Percentiles rank a stretch among this genome's conserved stretches.
Evolutionary conservation across 2,888 invertebrate species (phyloP).

Genomic region (Spodoptera littoralis): DNA sequence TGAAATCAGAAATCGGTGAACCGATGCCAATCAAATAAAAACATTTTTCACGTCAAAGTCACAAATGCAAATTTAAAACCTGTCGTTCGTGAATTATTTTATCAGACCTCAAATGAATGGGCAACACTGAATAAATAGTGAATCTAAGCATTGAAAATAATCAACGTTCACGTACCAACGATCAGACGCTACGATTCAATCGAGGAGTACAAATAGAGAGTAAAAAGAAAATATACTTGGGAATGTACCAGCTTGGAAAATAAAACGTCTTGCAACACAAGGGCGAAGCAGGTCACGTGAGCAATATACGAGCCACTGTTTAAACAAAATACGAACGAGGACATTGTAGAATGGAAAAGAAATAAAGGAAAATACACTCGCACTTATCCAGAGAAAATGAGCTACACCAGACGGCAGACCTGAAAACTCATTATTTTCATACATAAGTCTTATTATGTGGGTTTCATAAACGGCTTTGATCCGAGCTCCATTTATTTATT

Average conservation of each 20-base stretch:
- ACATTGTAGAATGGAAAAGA: neutral
- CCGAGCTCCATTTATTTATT: no score
- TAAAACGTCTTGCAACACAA: conserved; percentile 1
- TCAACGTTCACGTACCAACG: conserved; percentile 12
- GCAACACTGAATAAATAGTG: neutral
- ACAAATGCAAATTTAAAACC: no score
- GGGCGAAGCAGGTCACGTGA: conserved; percentile 1
- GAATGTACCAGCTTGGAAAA: conserved; percentile 13
- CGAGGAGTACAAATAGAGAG: conserved; percentile 13
- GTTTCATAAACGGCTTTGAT: no score
- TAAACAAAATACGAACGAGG: conserved; percentile 2
- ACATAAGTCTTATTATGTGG: no score
- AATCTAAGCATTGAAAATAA: neutral
- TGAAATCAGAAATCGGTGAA: no score
- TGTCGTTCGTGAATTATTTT: no score
- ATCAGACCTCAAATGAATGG: conserved; percentile 3
- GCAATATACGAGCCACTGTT: conserved; percentile 8
- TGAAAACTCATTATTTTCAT: neutral
- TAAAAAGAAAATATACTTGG: conserved; percentile 8
- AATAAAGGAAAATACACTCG: neutral
- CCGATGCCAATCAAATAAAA: neutral
- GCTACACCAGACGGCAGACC: no score
- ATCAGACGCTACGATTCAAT: conserved; percentile 13
- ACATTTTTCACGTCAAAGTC: neutral
- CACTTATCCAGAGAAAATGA: neutral